Base-by-base conservation (phyloP, 2,113 vertebrate genomes). In the Muntiacus muntjak region DNA sequence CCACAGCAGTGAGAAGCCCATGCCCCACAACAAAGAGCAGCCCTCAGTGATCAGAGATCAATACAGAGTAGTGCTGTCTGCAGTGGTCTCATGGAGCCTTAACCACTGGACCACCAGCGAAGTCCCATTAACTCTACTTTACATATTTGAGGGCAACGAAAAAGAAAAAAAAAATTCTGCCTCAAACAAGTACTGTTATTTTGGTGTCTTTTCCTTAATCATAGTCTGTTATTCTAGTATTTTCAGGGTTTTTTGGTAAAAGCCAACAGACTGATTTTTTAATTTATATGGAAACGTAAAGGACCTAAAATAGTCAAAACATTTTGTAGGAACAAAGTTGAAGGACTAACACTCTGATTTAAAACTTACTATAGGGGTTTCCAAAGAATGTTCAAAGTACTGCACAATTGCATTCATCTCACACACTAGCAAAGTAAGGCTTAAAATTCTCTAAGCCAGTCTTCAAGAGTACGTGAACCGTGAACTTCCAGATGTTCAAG, bases 41-140 rank as follows among this genome's bases (percentile, higher is more conserved):
- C 67, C 64, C 19, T 12, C n/a, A 0, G n/a, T 1, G 67, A 1
- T 2, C n/a, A 1, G 21, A 43, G 71, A 1, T 3, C 11, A 0
- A 6, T 36, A 14, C 36, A 13, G 36, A 40, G 23, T 0, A 7
- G 36, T 2, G 36, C 21, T 8, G 4, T 8, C 43, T 17, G 76
- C 76, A 2, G 76, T 5, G 43, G 26, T 0, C 15, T 1, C 45
- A 4, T 0, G 76, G 26, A 5, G 8, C 3, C 28, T 1, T 1
- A 2, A 30, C 15, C 78, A 1, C 16, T 1, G 45, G 78, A 11
- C 45, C 78, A 12, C 45, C 45, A 50, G 78, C 15, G 16, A 19
- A 19, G 16, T 3, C 45, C 26, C 78, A 0, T 12, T 33, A 55
- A 8, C 43, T 17, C 23, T 17, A 16, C 16, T 17, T 12, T 6